Conservation (phyloP, 2,888 invertebrate genomes). For the Lamellibrachia satsuma region DNA sequence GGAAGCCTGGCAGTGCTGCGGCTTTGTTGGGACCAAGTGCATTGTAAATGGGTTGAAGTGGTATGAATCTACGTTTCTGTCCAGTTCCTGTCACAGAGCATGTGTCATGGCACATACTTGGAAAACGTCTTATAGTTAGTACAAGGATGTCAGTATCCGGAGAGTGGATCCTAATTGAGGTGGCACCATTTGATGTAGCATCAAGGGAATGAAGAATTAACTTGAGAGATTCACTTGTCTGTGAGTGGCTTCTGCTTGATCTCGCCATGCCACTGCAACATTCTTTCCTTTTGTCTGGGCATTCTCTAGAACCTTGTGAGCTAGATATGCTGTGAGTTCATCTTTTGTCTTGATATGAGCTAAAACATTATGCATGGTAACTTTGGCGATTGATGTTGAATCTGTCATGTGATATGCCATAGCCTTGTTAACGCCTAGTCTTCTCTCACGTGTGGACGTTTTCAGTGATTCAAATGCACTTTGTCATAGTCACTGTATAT, state of each 20-base stretch:
- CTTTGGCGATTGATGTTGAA: background rate
- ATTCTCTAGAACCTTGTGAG: conserved; percentile 1
- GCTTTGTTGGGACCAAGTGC: background rate
- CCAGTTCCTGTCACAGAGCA: conserved; percentile 17
- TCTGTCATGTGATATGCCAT: conserved; percentile 18
- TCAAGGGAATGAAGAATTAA: conserved; percentile 18
- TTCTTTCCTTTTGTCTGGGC: background rate
- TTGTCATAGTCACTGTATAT: conserved; percentile 7
- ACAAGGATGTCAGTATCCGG: conserved; percentile 21
- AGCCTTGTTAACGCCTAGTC: background rate
- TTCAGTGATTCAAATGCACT: background rate
- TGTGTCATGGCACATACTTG: background rate
- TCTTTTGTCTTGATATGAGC: conserved; percentile 18
- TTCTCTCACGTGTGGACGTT: too few species aligned
- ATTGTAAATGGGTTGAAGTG: background rate
- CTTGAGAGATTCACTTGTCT: background rate
- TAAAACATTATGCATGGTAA: background rate
- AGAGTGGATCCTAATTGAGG: background rate
- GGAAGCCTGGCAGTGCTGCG: conserved; percentile 7
- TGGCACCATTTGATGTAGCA: conserved; percentile 17
- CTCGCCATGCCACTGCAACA: background rate
- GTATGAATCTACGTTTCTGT: background rate
- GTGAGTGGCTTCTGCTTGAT: conserved; percentile 5
- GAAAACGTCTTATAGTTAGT: conserved; percentile 7
- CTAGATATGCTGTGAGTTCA: background rate